Conservation (phyloP, 2,888 invertebrate genomes). For the Eupithecia tripunctaria region DNA sequence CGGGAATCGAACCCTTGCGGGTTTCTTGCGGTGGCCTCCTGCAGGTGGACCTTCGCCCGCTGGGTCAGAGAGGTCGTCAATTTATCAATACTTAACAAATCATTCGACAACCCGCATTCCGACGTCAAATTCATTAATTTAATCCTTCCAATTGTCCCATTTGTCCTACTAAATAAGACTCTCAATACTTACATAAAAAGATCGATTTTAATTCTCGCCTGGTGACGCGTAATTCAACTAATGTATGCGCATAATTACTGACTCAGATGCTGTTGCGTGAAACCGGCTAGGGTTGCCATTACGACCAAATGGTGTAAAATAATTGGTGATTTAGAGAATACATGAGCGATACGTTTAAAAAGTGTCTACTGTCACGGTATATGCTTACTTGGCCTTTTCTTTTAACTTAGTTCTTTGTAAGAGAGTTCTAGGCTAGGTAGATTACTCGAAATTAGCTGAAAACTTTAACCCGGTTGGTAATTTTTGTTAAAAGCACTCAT, state of each 20-base stretch:
- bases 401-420: background rate
- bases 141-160: slow-evolving; percentile 11
- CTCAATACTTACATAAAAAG: slow-evolving; percentile 37
- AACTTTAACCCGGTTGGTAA: background rate
- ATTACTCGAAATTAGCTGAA: background rate
- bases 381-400: background rate
- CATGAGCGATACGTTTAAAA: slow-evolving; percentile 5
- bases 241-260: slow-evolving; percentile 65
- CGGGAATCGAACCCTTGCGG: too few species aligned
- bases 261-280: slow-evolving; percentile 44
- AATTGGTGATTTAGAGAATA: slow-evolving; percentile 26
- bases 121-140: background rate
- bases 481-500: background rate
- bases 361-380: too few species aligned
- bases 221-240: slow-evolving; percentile 50
- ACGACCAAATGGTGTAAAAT: slow-evolving; percentile 25
- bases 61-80: too few species aligned
- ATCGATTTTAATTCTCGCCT: slow-evolving; percentile 47
- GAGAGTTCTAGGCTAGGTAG: background rate
- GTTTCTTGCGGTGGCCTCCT: too few species aligned
- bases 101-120: background rate
- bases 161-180: slow-evolving; percentile 22
- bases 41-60: too few species aligned
- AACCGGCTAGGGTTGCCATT: slow-evolving; percentile 42
- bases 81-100: background rate